Percentiles rank a stretch among this genome's conserved stretches.
phyloP scores from a whole-genome alignment of 2,113 vertebrate genomes.

The Paratilapia polleni region DNA sequence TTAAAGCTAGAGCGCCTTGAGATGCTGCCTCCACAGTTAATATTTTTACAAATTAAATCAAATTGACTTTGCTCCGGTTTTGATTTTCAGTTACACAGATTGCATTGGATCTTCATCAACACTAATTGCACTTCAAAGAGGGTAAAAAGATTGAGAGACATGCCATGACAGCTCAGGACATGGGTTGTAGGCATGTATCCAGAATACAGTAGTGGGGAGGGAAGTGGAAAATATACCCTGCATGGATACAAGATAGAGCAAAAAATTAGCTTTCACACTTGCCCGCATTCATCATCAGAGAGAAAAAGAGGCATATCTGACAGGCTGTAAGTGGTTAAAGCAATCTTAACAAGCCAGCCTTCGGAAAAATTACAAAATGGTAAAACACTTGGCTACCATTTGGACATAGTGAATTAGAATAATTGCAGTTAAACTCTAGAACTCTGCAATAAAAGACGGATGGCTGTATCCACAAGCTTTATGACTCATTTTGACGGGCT shows the following conservation, averaged over 20 bases:
- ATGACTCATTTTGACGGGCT: constrained; percentile 29
- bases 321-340: constrained; percentile 42
- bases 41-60: constrained; percentile 42
- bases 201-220: background rate
- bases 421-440: constrained; percentile 22
- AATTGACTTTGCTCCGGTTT: constrained; percentile 48
- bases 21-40: constrained; percentile 50
- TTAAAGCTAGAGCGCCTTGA: constrained; percentile 33
- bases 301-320: constrained; percentile 35
- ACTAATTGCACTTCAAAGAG: constrained; percentile 62
- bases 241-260: constrained; percentile 21
- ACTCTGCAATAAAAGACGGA: constrained; percentile 21
- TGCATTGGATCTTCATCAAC: constrained; percentile 61
- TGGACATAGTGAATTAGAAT: constrained; percentile 40
- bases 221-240: constrained; percentile 2
- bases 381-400: constrained; percentile 34
- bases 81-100: constrained; percentile 56
- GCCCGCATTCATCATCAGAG: constrained; percentile 24
- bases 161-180: constrained; percentile 47
- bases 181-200: constrained; percentile 37
- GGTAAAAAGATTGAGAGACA: constrained; percentile 42
- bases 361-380: constrained; percentile 22
- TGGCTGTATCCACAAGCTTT: constrained; percentile 16
- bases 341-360: constrained; percentile 46
- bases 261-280: constrained; percentile 51